Evolutionary conservation across 2,797 vertebrate genomes (phyloP), one percentile per base, ranked within the genome.

Genomic region (Clarias pachynema): DNA sequence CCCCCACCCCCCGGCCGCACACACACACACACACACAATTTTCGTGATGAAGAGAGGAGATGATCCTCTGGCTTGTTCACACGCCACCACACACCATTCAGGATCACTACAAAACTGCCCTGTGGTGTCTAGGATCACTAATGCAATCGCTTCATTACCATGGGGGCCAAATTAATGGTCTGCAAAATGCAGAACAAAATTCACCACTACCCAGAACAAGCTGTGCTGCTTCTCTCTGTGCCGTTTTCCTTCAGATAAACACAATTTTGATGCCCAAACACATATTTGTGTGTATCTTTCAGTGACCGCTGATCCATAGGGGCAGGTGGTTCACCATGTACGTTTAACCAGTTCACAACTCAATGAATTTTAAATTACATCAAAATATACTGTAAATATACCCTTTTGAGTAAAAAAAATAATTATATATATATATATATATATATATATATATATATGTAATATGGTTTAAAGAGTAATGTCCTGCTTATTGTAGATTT

Each of bases 71-170:
- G 79, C 49, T 83, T 81, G 74, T 84, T 81, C 86, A 72, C 79
- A 83, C 75, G 74, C 75, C 63, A 70, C 72, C 80, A 60, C 56
- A 78, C 73, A 86, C 80, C 84, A 83, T 86, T 86, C 72, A 49
- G 75, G 70, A 79, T 83, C 81, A 56, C 81, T 86, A 68, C 74
- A 83, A 89, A 53, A 79, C 79, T 77, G 82, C 81, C 70, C 86
- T 34, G 84, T 73, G 72, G 85, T 87, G 83, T 66, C 49, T 69
- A 59, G 56, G 84, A 86, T 89, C 85, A 86, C 86, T 85, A 83
- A 86, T 86, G 82, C 56, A 77, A 84, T 85, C 57, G 78, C 83
- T 81, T 81, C 79, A 87, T 86, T 63, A 65, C 70, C 78, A 62
- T 78, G 5, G 79, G 73, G 79, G 40, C 69, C 56, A 77, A 83